Conservation (phyloP, 2,797 vertebrate genomes). For the Enteromius treurensis region DNA sequence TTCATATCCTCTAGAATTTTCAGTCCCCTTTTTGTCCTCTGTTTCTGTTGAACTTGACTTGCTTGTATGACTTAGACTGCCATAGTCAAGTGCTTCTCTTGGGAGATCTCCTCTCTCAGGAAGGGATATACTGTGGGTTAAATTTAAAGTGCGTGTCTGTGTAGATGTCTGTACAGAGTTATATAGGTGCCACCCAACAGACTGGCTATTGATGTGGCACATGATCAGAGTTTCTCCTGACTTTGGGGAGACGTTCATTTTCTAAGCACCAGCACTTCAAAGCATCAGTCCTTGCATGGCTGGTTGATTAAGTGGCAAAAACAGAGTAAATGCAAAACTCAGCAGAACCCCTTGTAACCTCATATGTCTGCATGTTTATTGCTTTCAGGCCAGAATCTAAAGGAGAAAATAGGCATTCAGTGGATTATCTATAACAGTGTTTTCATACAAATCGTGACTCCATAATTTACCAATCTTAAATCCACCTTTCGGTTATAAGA, state of each 20-base stretch:
- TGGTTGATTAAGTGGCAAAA: slow-evolving; percentile 22
- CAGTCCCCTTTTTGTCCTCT: slow-evolving; percentile 58
- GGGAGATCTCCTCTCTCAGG: slow-evolving; percentile 82
- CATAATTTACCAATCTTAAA: neutral
- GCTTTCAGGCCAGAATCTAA: slow-evolving; percentile 6
- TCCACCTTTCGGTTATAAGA: neutral
- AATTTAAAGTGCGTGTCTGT: slow-evolving; percentile 80
- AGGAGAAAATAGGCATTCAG: slow-evolving; percentile 2
- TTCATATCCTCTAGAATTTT: slow-evolving; percentile 30
- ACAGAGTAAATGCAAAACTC: slow-evolving; percentile 52
- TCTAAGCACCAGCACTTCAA: slow-evolving; percentile 42
- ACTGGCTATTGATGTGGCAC: slow-evolving; percentile 87
- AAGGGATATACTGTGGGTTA: slow-evolving; percentile 79
- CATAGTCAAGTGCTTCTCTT: slow-evolving; percentile 77
- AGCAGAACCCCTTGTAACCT: slow-evolving; percentile 30
- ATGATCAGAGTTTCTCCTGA: slow-evolving; percentile 90
- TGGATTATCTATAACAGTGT: slow-evolving; percentile 7
- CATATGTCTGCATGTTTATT: slow-evolving; percentile 16
- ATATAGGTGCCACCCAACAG: slow-evolving; percentile 83
- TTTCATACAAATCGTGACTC: slow-evolving; percentile 15
- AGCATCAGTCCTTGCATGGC: slow-evolving; percentile 24
- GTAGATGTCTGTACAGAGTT: slow-evolving; percentile 76
- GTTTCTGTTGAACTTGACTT: slow-evolving; percentile 68
- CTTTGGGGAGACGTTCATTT: slow-evolving; percentile 89
- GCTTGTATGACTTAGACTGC: slow-evolving; percentile 73